A percentile compares a stretch with the other conserved stretches of the same genome.
These are phyloP conservation scores for Pleuronectes platessa DNA, from an alignment of 2,113 vertebrate species.

Conservation along the genomic window DNA sequence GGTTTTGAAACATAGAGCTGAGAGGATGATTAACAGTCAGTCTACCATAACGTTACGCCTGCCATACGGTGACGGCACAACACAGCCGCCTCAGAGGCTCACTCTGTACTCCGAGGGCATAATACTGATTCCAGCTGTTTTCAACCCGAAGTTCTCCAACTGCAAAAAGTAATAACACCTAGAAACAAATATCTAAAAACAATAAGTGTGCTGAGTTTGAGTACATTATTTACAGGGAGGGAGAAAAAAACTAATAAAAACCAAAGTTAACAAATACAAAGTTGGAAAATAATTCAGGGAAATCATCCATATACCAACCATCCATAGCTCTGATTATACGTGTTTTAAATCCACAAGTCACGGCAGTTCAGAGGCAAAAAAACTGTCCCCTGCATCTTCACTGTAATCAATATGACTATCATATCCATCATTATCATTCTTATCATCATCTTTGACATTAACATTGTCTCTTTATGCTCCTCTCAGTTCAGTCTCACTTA, in stretches of 20 bases:
- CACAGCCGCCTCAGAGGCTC: constrained; percentile 52
- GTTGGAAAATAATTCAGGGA: constrained; percentile 67
- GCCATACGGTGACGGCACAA: constrained; percentile 59
- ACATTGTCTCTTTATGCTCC: constrained; percentile 44
- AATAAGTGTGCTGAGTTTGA: constrained; percentile 68
- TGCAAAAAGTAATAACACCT: constrained; percentile 69
- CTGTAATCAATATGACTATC: constrained; percentile 66
- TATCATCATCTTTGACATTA: constrained; percentile 46
- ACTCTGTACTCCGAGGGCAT: constrained; percentile 44
- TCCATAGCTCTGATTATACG: constrained; percentile 70
- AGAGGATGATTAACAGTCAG: constrained; percentile 79
- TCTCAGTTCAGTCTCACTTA: constrained; percentile 48
- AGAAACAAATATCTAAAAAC: constrained; percentile 75
- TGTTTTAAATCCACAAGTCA: constrained; percentile 75
- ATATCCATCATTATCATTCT: constrained; percentile 54
- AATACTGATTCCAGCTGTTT: constrained; percentile 60
- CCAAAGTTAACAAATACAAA: constrained; percentile 69
- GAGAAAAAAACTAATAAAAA: constrained; percentile 58
- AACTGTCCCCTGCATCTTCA: constrained; percentile 69
- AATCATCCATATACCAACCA: constrained; percentile 59
- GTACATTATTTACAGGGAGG: constrained; percentile 79
- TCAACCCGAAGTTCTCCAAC: constrained; percentile 58
- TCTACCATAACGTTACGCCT: constrained; percentile 72
- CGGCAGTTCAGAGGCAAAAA: constrained; percentile 71
- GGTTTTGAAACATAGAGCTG: constrained; percentile 70